Evolutionary conservation across 2,797 vertebrate genomes (phyloP), one percentile per base, ranked within the genome.

Genomic region (Acipenser transmontanus): DNA sequence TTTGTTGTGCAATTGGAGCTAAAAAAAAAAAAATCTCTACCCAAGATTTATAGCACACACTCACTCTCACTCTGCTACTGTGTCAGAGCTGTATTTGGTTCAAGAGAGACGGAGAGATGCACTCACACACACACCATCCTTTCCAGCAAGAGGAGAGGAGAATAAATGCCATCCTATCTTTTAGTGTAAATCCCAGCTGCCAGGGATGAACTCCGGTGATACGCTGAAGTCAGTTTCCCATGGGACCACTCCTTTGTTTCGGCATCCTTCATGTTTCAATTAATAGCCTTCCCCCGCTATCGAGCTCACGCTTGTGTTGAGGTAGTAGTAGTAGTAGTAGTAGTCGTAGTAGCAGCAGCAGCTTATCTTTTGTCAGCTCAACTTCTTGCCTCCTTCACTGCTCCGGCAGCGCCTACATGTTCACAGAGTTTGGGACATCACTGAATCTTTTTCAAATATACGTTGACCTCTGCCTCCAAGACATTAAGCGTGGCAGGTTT

Each of bases 251-350:
- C 76, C 80, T 75, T 77, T 77, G 65, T 78, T 75, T 77, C 75
- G 76, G 77, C 74, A 70, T 77, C 82, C 83, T 78, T 77, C 63
- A 71, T 74, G 78, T 77, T 80, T 80, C 75, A 81, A 80, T 86
- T 84, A 86, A 79, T 81, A 80, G 80, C 76, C 71, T 76, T 79
- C 76, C 47, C 60, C 50, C 76, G 74, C 74, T 79, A 57, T 81
- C 64, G 72, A 80, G 75, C 67, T 62, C 70, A 4, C 73, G 83
- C 67, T 70, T 78, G 72, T 78, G 65, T 34, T 34, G 34, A 34
- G 34, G 34, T 34, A 34, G 34, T 34, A 34, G 2, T 34, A 34
- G 34, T 34, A 34, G 2, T 34, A 34, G 34, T 77, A 76, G 73
- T 71, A 4, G 34, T 77, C 76, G 73, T 71, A 34, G 60, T 61